phyloP scores from a whole-genome alignment of 1,140 invertebrate species.

The roundworm (Caenorhabditis elegans) region DNA sequence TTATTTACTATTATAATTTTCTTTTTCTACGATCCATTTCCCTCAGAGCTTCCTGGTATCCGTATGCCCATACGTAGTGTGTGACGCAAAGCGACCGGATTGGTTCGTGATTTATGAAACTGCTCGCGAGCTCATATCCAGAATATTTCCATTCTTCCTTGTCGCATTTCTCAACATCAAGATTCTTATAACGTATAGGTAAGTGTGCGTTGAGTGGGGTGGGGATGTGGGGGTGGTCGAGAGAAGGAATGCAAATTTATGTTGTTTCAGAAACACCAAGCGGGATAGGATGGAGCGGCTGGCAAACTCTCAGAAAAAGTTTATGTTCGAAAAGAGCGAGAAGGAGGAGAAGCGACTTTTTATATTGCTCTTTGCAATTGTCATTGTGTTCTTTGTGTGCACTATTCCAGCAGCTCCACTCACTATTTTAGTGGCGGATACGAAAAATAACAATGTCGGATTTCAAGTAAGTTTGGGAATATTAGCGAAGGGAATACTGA shows the following conservation, averaged over 20 bases:
- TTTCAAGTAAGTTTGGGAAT: slow-evolving; percentile 53
- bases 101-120: slow-evolving; percentile 63
- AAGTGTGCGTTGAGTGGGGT: too few species aligned
- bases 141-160: slow-evolving; percentile 64
- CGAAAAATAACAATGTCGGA: slow-evolving; percentile 56
- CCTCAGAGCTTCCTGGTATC: not conserved
- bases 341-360: slow-evolving; percentile 65
- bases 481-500: too few species aligned
- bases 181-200: slow-evolving; percentile 62
- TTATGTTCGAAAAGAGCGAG: slow-evolving; percentile 59
- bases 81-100: slow-evolving; percentile 33
- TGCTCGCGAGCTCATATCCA: slow-evolving; percentile 60
- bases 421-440: slow-evolving; percentile 63
- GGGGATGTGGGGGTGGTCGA: too few species aligned
- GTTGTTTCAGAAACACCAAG: slow-evolving; percentile 55
- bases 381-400: slow-evolving; percentile 65
- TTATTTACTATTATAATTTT: not conserved
- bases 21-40: not conserved
- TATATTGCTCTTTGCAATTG: slow-evolving; percentile 62
- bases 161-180: slow-evolving; percentile 63
- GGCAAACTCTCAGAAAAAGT: slow-evolving; percentile 56
- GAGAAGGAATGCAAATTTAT: not conserved
- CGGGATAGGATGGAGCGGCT: slow-evolving; percentile 57
- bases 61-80: slow-evolving; percentile 39
- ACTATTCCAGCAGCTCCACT: slow-evolving; percentile 65